Evolutionary conservation across 2,888 invertebrate species (phyloP), one percentile per base, ranked within the genome.

Genomic region (Macaria notata): DNA sequence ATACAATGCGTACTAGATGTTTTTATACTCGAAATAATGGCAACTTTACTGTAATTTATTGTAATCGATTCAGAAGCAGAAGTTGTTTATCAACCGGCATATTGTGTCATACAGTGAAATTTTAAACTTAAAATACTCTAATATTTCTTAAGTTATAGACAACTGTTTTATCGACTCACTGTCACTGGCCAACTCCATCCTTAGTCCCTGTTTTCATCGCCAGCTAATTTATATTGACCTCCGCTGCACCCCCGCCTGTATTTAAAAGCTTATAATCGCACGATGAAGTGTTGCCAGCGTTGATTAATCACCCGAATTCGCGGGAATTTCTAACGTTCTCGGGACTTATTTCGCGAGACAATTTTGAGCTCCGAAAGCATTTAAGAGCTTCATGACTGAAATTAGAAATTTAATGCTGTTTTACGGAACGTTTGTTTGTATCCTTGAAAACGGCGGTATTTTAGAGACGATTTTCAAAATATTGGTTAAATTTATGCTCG

Each of bases 191-290:
- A 5, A 41, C 9, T 41, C 5, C 41, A 58, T 46, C 64, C 54
- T 66, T 53, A 39, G 31, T 63, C 63, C 63, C 68, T 71, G 72
- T 83, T 87, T 85, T 86, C 88, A 88, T 85, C 86, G 78, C 83
- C 57, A 80, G 83, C 86, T 87, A 89, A 88, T 89, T 88, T 88
- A 89, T 87, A 86, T 86, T 73, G 86, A 79, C 75, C 80, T 74
- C 9, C 49, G 65, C 77, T 82, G 81, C 84, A 80, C 77, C 86
- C 84, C 84, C 78, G 75, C 73, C 78, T 77, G 81, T 83, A 81
- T 83, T 85, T 88, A 88, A 88, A 86, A 85, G 88, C 90, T 89
- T 90, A 88, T 89, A 89, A 89, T 89, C 87, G 88, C 81, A 72
- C 86, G 83, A 87, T 84, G 87, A 88, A 88, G 86, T 85, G 84